These are phyloP conservation scores for Drosophila willistoni DNA, from an alignment of 1,140 invertebrate genomes.

Conservation along the genomic window DNA sequence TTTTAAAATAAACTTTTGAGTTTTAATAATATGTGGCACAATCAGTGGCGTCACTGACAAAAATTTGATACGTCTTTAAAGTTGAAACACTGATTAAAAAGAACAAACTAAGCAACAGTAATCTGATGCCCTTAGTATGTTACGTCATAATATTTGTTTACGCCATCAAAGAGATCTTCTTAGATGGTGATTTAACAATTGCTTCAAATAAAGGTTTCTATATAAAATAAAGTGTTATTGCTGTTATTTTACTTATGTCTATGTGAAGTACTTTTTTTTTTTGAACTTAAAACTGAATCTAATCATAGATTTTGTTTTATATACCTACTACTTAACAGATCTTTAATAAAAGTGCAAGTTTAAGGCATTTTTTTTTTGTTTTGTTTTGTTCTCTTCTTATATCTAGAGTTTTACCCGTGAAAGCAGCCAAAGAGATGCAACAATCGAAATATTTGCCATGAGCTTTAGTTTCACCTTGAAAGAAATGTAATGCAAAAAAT, in stretches of 20 bases:
- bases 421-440: not conserved
- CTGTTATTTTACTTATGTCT: too few relatives aligned
- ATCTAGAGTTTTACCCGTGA: not conserved
- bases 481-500: not conserved
- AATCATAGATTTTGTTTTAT: too few relatives aligned
- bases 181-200: too few relatives aligned
- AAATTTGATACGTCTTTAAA: conserved; percentile 1
- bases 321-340: too few relatives aligned
- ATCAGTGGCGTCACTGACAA: not conserved
- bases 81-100: not conserved
- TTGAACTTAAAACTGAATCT: too few relatives aligned
- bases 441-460: not conserved
- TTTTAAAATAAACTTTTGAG: conserved; percentile 3
- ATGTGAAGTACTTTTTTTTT: too few relatives aligned
- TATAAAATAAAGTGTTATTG: too few relatives aligned
- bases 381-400: too few relatives aligned
- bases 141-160: not conserved
- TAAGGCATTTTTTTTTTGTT: too few relatives aligned
- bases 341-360: too few relatives aligned
- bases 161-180: not conserved
- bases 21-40: not conserved
- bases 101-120: not conserved
- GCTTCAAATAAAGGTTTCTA: too few relatives aligned
- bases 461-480: conserved; percentile 10
- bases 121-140: not conserved